Conservation (phyloP, 2,113 vertebrate genomes). For the Saimiri boliviensis region DNA sequence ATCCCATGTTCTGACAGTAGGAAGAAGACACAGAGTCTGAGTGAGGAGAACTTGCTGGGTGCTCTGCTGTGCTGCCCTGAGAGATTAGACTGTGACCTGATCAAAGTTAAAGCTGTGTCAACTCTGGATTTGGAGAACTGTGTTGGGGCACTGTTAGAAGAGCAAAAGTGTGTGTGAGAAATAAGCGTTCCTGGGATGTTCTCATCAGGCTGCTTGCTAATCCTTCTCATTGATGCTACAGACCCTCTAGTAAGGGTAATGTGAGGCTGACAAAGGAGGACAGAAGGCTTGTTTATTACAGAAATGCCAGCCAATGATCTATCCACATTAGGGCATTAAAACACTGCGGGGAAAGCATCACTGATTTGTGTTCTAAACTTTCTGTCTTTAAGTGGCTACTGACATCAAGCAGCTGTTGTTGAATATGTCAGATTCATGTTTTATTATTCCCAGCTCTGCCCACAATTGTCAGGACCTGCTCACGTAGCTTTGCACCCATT, state of each 20-base stretch:
- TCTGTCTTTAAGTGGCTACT: not conserved
- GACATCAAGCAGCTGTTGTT: not conserved
- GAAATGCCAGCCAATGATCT: not conserved
- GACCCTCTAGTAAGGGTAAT: not conserved
- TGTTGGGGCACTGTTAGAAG: not conserved
- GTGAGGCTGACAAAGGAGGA: not conserved
- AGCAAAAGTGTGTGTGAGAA: not conserved
- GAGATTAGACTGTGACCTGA: not conserved
- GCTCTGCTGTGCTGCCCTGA: not conserved
- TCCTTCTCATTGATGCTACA: not conserved
- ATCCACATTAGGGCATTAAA: not conserved
- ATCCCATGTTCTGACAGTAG: rapidly evolving
- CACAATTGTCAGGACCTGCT: not conserved
- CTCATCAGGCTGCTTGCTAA: not conserved
- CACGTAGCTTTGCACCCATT: not conserved
- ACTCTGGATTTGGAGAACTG: not conserved
- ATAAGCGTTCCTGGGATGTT: not conserved
- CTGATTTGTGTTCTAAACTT: constrained; percentile 22
- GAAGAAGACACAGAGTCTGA: not conserved
- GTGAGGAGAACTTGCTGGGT: not conserved
- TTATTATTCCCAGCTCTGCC: not conserved
- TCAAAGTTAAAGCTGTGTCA: not conserved
- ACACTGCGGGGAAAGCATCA: not conserved
- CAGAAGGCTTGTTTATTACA: not conserved
- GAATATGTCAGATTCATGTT: not conserved